These are phyloP conservation scores for Aldabrachelys gigantea DNA, from an alignment of 2,113 vertebrate genomes.

Conservation along the genomic window DNA sequence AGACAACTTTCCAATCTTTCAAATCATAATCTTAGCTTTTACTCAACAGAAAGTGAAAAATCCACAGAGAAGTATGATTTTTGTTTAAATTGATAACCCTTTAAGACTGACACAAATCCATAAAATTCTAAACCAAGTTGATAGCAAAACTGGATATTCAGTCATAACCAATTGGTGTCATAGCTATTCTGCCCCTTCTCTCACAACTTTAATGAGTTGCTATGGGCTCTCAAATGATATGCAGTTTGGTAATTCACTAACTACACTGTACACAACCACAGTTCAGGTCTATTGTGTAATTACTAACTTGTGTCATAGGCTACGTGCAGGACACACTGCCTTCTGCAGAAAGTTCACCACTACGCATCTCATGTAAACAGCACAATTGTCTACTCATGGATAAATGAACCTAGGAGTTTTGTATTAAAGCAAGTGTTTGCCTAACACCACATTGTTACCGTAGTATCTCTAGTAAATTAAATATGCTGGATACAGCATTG, in stretches of 20 bases:
- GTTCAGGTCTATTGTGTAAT: not conserved
- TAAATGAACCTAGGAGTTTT: not conserved
- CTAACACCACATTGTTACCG: not conserved
- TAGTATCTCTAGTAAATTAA: not conserved
- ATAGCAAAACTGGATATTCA: fast-evolving
- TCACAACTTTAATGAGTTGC: not conserved
- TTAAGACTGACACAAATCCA: not conserved
- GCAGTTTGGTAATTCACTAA: not conserved
- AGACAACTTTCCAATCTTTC: not conserved
- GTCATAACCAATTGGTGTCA: fast-evolving
- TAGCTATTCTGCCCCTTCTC: fast-evolving
- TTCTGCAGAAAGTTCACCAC: not conserved
- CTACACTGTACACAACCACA: fast-evolving
- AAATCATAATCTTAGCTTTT: not conserved
- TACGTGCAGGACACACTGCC: not conserved
- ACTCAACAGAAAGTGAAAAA: not conserved
- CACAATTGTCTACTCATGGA: not conserved
- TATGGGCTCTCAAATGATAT: not conserved
- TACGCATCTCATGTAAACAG: not conserved
- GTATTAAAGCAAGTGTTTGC: not conserved
- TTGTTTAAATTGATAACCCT: not conserved
- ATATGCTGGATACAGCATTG: fast-evolving
- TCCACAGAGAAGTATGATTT: not conserved
- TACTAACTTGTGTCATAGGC: not conserved
- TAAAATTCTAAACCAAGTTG: fast-evolving